phyloP scores from a whole-genome alignment of 1,140 invertebrate species.

The Nautilus pompilius region DNA sequence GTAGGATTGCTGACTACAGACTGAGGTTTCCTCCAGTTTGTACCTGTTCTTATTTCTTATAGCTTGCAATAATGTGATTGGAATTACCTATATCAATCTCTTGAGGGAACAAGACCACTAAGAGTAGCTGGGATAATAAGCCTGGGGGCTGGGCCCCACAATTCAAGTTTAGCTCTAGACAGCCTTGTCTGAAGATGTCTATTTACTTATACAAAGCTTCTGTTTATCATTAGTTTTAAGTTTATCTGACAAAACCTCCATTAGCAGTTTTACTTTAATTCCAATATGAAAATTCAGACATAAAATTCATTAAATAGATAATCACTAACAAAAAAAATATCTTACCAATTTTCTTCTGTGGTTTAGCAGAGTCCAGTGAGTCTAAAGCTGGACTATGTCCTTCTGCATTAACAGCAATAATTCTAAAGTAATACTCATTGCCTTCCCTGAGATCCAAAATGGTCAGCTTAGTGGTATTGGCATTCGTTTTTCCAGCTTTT shows the following conservation, averaged over 20 bases:
- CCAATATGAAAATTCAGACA: not conserved
- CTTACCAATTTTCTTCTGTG: slow-evolving; percentile 57
- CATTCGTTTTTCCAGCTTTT: slow-evolving; percentile 58
- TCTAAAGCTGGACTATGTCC: slow-evolving; percentile 91
- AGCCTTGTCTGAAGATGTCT: not conserved
- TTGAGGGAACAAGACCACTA: too few relatives aligned
- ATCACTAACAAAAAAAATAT: not conserved
- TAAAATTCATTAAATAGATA: not conserved
- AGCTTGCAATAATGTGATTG: too few relatives aligned
- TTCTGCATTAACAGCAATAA: slow-evolving; percentile 89
- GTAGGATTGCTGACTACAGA: too few relatives aligned
- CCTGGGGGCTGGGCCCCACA: not conserved
- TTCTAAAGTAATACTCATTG: slow-evolving; percentile 90
- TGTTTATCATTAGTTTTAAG: too few relatives aligned
- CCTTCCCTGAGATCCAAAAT: slow-evolving; percentile 88
- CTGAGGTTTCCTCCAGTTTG: too few relatives aligned
- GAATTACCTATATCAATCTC: too few relatives aligned
- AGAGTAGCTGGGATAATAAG: too few relatives aligned
- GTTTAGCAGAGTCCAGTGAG: slow-evolving; percentile 74
- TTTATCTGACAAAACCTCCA: not conserved
- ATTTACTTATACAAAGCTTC: not conserved
- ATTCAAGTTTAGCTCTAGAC: not conserved
- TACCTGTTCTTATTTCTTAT: too few relatives aligned
- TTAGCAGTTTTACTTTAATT: not conserved
- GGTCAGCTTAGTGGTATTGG: slow-evolving; percentile 63